Evolutionary conservation across 30 jellyfish, hydroid and myxozoan genomes (phyloP), one percentile per base, ranked within the genome.

Genomic region (Hydractinia symbiolongicarpus): DNA sequence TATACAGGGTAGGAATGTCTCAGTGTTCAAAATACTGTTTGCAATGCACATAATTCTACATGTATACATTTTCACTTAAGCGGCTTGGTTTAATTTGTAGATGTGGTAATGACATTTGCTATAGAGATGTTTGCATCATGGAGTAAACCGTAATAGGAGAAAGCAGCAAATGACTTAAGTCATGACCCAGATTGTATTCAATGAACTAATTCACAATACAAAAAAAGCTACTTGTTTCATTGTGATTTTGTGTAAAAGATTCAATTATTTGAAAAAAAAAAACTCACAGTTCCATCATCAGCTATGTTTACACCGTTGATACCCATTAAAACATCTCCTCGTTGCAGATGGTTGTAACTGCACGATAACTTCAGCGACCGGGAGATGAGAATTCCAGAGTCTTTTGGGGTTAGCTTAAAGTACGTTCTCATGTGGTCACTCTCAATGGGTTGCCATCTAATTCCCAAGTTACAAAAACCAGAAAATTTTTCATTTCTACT

Each of bases 351-450:
- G 19, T 72, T 85, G 51, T 85, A 77, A 62, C 95, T 71, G 53
- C 95, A 85, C 9, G 95, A 85, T 56, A 85, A 85, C 62, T 69
- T 78, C 10, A 78, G 58, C 6, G 82, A 67, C 21, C 72, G 67
- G 15, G 95, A 83, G 13, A 85, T 81, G 40, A 85, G 75, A 56
- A 85, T 84, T n/a, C 95, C 95, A 54, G 95, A 78, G 30, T 85
- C 86, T 10, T 85, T 77, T 4, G 84, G 9, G 5, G 79, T 9
- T 9, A 85, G 79, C 71, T 78, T 78, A 21, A 85, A 85, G 72
- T 85, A 85, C 5, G 81, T 78, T 9, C 95, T 84, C 95, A 85
- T 85, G 73, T 85, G 95, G 11, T 85, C 89, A 21, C 85, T 83
- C 56, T 85, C 95, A 56, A 85, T 85, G 14, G 95, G 82, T 67